Percentiles rank a stretch among this genome's conserved stretches.
Evolutionary conservation across 2,888 invertebrate genomes (phyloP).

Genomic region (Coremacera marginata): DNA sequence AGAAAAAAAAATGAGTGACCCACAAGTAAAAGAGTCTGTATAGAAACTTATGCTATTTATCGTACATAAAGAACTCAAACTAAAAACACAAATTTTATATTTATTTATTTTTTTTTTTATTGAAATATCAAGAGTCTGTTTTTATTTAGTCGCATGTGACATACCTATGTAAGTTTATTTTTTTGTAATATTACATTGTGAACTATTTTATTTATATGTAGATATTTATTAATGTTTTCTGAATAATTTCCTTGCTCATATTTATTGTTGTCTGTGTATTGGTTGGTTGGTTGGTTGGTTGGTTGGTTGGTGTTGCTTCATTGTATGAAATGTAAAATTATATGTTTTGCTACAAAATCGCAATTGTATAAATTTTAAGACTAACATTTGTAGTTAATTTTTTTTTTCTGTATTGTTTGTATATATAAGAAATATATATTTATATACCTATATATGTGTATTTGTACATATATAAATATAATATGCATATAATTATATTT

Average conservation of each 20-base stretch:
- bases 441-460: conserved; percentile 25
- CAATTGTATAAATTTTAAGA: conserved; percentile 33
- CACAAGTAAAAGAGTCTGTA: no score
- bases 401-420: not conserved
- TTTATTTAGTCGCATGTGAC: not conserved
- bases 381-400: conserved; percentile 11
- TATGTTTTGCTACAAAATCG: conserved; percentile 26
- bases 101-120: not conserved
- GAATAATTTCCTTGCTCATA: not conserved
- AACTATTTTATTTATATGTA: not conserved
- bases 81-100: no score
- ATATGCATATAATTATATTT: conserved; percentile 14
- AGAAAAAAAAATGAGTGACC: no score
- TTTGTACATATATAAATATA: conserved; percentile 24
- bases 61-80: no score
- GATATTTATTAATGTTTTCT: not conserved
- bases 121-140: conserved; percentile 5
- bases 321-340: not conserved
- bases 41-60: no score
- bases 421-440: conserved; percentile 12
- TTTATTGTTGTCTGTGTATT: not conserved
- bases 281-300: no score
- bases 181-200: not conserved
- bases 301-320: not conserved
- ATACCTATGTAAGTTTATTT: not conserved